Percentiles rank a stretch among this genome's conserved stretches.
Conservation (phyloP, 2,888 invertebrate species). For the Mesochorus sp. region DNA sequence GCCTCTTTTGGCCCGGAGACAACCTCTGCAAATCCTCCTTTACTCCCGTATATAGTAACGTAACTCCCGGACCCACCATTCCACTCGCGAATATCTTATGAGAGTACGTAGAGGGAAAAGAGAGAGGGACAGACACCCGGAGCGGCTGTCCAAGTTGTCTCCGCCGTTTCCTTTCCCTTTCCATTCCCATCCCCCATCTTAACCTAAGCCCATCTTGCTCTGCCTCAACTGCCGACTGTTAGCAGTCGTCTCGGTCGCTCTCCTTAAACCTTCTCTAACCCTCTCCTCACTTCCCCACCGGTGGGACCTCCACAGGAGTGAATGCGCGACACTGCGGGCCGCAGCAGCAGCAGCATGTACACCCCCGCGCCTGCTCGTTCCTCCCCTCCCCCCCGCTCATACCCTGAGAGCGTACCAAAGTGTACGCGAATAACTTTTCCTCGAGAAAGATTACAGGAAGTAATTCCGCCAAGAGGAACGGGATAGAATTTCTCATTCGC, state of each 20-base stretch:
- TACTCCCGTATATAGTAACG: slow-evolving; percentile 67
- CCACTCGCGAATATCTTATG: slow-evolving; percentile 71
- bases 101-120: slow-evolving; percentile 54
- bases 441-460: slow-evolving; percentile 63
- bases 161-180: slow-evolving; percentile 33
- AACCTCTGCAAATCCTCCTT: slow-evolving; percentile 75
- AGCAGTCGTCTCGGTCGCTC: slow-evolving; percentile 16
- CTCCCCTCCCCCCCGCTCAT: slow-evolving; percentile 24
- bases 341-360: slow-evolving; percentile 38
- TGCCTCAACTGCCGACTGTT: slow-evolving; percentile 29
- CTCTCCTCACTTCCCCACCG: slow-evolving; percentile 1
- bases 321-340: slow-evolving; percentile 49
- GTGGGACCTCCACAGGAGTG: slow-evolving; percentile 8
- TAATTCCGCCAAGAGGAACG: slow-evolving; percentile 62
- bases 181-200: slow-evolving; percentile 33
- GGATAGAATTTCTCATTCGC: slow-evolving; percentile 63
- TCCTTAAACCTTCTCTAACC: too few relatives aligned
- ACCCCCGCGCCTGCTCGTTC: slow-evolving; percentile 29
- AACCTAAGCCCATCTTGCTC: slow-evolving; percentile 45
- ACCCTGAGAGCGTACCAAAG: slow-evolving; percentile 43
- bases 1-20: slow-evolving; percentile 74
- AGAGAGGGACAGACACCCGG: slow-evolving; percentile 59
- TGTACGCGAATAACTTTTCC: slow-evolving; percentile 56
- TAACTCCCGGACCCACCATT: slow-evolving; percentile 67
- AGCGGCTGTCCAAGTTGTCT: slow-evolving; percentile 69